phyloP scores from a whole-genome alignment of 2,888 invertebrate species.

The Troides helena region DNA sequence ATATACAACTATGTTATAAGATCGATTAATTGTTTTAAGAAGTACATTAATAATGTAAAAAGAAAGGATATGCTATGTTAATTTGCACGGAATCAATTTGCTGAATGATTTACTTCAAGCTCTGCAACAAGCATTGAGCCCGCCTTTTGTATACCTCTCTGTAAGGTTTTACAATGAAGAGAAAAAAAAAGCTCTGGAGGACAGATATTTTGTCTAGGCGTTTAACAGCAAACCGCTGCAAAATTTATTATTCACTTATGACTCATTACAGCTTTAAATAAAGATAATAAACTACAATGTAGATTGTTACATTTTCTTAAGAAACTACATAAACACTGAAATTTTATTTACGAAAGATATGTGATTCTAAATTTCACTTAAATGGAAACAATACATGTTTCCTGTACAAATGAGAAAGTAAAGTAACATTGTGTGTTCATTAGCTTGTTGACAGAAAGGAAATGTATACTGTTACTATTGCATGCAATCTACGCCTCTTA shows the following conservation, averaged over 20 bases:
- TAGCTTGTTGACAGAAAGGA: conserved; percentile 9
- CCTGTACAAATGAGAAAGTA: not conserved
- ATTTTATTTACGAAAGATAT: too few relatives aligned
- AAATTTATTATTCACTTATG: conserved; percentile 17
- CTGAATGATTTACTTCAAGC: conserved; percentile 15
- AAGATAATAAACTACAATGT: not conserved
- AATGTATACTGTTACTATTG: conserved; percentile 22
- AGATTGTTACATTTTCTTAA: not conserved
- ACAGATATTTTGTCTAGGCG: conserved; percentile 25
- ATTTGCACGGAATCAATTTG: conserved; percentile 14
- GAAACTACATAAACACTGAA: not conserved
- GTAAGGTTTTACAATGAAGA: too few relatives aligned
- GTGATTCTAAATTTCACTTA: not conserved
- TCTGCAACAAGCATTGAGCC: not conserved
- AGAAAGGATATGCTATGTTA: not conserved
- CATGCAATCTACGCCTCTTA: conserved; percentile 12
- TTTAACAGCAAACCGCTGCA: conserved; percentile 21
- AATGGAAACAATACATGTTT: not conserved
- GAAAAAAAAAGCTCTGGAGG: conserved; percentile 2
- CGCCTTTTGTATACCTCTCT: too few relatives aligned
- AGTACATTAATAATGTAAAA: not conserved
- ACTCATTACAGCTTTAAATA: not conserved
- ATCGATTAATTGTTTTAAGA: not conserved
- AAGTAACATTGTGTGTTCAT: conserved; percentile 11
- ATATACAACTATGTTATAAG: not conserved